phyloP scores from a whole-genome alignment of 2,797 vertebrate genomes.

The Melanotaenia pygmaea region DNA sequence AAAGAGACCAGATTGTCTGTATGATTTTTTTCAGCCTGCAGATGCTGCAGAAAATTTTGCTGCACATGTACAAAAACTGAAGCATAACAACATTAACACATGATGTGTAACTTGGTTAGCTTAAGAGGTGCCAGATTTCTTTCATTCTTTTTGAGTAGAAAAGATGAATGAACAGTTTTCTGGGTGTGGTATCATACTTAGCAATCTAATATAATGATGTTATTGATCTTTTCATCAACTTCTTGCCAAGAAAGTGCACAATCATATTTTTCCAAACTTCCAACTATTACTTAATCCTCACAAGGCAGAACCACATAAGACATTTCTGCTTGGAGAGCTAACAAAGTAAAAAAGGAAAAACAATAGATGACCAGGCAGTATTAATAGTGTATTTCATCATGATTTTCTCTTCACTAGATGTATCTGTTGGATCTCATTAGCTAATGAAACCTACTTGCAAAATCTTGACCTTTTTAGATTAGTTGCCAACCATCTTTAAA shows the following conservation, averaged over 20 bases:
- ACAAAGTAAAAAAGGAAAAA: conserved; percentile 34
- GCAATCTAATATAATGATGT: conserved; percentile 5
- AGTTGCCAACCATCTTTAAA: conserved; percentile 33
- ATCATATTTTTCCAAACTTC: conserved; percentile 13
- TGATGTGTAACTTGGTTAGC: not conserved
- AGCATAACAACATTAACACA: not conserved
- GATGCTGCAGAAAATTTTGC: too few species aligned
- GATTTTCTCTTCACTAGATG: conserved; percentile 37
- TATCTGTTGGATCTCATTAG: conserved; percentile 65
- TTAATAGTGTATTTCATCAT: conserved; percentile 52
- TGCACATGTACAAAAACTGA: not conserved
- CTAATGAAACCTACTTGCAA: conserved; percentile 61
- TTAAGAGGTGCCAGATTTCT: not conserved
- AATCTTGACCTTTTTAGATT: conserved; percentile 59
- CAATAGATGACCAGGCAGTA: conserved; percentile 58
- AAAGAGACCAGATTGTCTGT: too few species aligned
- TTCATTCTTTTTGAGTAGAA: not conserved
- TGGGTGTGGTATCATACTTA: not conserved
- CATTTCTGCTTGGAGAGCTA: conserved; percentile 35
- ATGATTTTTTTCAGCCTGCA: too few species aligned
- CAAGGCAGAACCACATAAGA: not conserved
- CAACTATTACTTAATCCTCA: conserved; percentile 14
- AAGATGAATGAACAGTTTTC: conserved; percentile 11
- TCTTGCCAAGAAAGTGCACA: conserved; percentile 1
- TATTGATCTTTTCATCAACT: conserved; percentile 18